These are phyloP conservation scores for Calycopis cecrops DNA, from an alignment of 1,140 invertebrate species.

Conservation along the genomic window DNA sequence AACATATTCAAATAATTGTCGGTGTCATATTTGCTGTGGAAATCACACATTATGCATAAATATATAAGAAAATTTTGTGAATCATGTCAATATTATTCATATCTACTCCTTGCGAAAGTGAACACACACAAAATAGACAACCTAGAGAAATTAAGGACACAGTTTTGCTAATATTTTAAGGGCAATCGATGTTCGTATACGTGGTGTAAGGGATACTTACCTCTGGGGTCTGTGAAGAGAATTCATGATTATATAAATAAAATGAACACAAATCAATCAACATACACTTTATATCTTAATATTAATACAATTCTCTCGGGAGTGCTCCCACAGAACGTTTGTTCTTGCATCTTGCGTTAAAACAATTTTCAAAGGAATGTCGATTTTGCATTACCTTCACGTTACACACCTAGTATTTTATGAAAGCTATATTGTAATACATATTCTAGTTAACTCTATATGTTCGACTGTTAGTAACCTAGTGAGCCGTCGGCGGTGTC, in stretches of 20 bases:
- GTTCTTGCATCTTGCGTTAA: constrained; percentile 29
- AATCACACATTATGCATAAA: constrained; percentile 17
- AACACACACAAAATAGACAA: constrained; percentile 1
- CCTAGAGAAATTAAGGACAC: constrained; percentile 4
- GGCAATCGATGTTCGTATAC: constrained; percentile 3
- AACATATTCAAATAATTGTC: constrained; percentile 11
- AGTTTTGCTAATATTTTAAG: neutral
- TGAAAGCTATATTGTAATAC: constrained; percentile 45
- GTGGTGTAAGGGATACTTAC: constrained; percentile 56
- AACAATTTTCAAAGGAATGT: constrained; percentile 60
- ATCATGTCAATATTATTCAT: constrained; percentile 6
- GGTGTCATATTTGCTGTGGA: constrained; percentile 9
- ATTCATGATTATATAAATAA: constrained; percentile 70
- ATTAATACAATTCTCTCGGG: constrained; percentile 62
- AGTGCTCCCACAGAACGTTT: constrained; percentile 30
- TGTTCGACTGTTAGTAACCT: constrained; percentile 39
- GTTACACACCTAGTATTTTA: constrained; percentile 45
- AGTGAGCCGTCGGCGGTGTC: constrained; percentile 43
- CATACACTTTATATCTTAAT: constrained; percentile 74
- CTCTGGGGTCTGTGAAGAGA: constrained; percentile 66
- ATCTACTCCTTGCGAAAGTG: neutral
- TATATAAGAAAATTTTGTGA: constrained; percentile 12
- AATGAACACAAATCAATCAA: constrained; percentile 69
- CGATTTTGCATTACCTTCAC: constrained; percentile 52
- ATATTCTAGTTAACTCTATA: constrained; percentile 36